Base-by-base conservation (phyloP, 2,888 invertebrate genomes). In the Flexamia atlantica region DNA sequence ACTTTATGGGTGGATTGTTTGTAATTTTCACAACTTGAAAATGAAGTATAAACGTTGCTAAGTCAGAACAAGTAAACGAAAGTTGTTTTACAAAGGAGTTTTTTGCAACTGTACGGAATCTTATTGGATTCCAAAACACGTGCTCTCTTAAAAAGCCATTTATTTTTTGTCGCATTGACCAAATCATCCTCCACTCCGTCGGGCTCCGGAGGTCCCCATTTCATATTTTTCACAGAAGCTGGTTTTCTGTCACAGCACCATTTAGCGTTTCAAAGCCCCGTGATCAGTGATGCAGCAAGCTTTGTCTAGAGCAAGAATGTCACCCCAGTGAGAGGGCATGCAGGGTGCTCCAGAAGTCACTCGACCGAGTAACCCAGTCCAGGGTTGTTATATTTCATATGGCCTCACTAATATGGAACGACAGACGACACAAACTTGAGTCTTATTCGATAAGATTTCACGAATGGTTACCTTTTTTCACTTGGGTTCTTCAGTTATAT, bases 171-270 rank as follows among this genome's bases (percentile, higher is more conserved):
- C 46, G 36, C 36, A 36, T 36, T 7, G 14, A 46, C 46, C 46
- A 12, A 46, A 12, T 12, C 17, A 12, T 46, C 23, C 12, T 30
- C 30, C 68, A 68, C 30, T 30, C 30, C 32, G n/a, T 30, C n/a
- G 32, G n/a, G n/a, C 17, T 30, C 32, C 17, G n/a, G 68, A 68
- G 68, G 14, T 0, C 2, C 12, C 30, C 2, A 30, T 30, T 60
- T 68, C 68, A 68, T 68, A 68, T 68, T 68, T 32, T 68, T 30
- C 68, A 68, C 68, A 28, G 68, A 30, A 60, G 23, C 60, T 68
- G 68, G 32, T 28, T 68, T 60, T 32, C 68, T 14, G 17, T 57
- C 57, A 23, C 57, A 20, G 23, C 20, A 2, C 23, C 57, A 50
- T 50, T 50, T 50, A 50, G 12, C 57, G 23, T 57, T 57, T n/a